phyloP scores from a whole-genome alignment of 1,140 invertebrate genomes.

The Nephila pilipes region DNA sequence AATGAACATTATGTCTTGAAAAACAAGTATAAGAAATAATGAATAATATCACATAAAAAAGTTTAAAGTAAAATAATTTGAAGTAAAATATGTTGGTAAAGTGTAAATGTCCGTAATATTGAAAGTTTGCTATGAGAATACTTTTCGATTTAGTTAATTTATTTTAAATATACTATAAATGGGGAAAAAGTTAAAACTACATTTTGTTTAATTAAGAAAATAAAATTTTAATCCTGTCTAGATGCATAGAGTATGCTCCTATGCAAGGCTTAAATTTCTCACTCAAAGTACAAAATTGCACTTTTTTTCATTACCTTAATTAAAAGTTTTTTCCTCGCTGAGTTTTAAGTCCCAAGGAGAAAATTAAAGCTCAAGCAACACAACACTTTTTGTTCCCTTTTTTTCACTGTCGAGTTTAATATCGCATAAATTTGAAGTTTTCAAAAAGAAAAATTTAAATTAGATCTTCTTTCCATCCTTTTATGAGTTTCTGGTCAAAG shows the following conservation, averaged over 20 bases:
- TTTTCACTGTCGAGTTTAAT: conserved; percentile 39
- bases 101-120: background rate
- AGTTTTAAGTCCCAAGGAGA: conserved; percentile 36
- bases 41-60: no score
- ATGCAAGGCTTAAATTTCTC: conserved; percentile 1
- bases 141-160: background rate
- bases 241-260: background rate
- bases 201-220: conserved; percentile 38
- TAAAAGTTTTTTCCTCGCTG: conserved; percentile 9
- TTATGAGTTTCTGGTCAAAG: conserved; percentile 31
- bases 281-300: background rate
- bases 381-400: background rate
- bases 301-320: conserved; percentile 31
- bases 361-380: conserved; percentile 36
- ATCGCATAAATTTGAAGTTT: conserved; percentile 24
- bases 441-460: conserved; percentile 41
- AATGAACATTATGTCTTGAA: no score
- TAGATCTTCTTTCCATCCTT: conserved; percentile 3
- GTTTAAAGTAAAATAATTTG: no score
- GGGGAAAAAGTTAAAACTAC: no score
- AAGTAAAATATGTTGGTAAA: no score
- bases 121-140: background rate
- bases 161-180: background rate
- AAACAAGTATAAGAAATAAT: no score
- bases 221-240: background rate